Evolutionary conservation across 2,888 invertebrate species (phyloP), one percentile per base, ranked within the genome.

Genomic region (Noctua janthe): DNA sequence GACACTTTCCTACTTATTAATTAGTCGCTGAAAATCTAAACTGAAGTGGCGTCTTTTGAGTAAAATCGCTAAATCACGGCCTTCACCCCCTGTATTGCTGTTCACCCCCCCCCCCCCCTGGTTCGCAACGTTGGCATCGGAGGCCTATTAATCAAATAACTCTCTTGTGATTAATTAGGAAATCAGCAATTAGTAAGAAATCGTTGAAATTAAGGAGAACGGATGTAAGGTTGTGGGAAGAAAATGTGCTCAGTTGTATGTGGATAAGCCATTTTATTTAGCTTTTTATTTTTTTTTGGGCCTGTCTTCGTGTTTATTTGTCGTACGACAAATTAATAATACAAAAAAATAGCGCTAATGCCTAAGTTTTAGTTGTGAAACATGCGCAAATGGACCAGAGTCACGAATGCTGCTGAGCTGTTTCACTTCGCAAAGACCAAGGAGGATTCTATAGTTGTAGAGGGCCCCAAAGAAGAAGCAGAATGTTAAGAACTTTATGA

Each of bases 111-210:
- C 83, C 80, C 86, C 80, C 83, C 80, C 86, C 80, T 54, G 79
- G 80, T 79, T 84, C 66, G 43, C 75, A 82, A 71, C 64, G 75
- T 75, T 81, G 87, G 87, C 93, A 94, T 95, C 92, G 92, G 93
- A 92, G 93, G 92, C 94, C 95, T 94, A 97, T 97, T 96, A 96
- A 97, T 97, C 96, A 97, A 96, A 96, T 93, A 93, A 95, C 94
- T 93, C 94, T 92, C 93, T 89, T 84, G 95, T 96, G 96, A 97
- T 96, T 96, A 97, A 97, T 97, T 96, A 95, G 94, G 93, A 95
- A 96, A 96, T 96, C 94, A 94, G 95, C 93, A 96, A 96, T 96
- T 96, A 96, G 94, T 91, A 90, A 90, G 91, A 92, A 95, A 94
- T 94, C 91, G 93, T 92, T 89, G 90, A 93, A 94, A 94, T 95